These are phyloP conservation scores for Tubulanus polymorphus DNA, from an alignment of 2,888 invertebrate genomes.

Conservation along the genomic window DNA sequence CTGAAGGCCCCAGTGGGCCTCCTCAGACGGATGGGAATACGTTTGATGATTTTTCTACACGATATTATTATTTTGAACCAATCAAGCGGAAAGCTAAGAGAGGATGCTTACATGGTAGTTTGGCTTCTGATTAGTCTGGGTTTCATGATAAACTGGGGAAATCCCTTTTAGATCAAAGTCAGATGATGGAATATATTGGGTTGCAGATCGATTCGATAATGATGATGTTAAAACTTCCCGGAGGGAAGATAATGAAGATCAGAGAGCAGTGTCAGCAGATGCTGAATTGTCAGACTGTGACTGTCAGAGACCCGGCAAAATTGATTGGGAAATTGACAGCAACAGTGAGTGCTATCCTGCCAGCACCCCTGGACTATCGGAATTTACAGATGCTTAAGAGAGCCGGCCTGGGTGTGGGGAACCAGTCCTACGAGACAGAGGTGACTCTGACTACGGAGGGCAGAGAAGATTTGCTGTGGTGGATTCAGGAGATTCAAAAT, in stretches of 20 bases:
- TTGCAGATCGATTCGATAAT: not conserved
- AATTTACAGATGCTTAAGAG: slow-evolving; percentile 10
- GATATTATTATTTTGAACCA: slow-evolving; percentile 2
- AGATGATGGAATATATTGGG: not conserved
- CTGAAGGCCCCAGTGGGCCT: not conserved
- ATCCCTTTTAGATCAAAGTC: not conserved
- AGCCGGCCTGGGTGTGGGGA: not conserved
- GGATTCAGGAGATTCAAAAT: slow-evolving; percentile 2
- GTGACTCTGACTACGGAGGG: not conserved
- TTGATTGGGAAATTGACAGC: slow-evolving; percentile 10
- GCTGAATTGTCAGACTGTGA: not conserved
- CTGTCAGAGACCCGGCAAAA: slow-evolving; percentile 4
- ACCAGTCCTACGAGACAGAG: not conserved
- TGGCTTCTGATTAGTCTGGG: slow-evolving; percentile 4
- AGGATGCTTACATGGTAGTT: not conserved
- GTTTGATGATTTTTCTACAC: slow-evolving; percentile 4
- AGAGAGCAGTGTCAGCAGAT: not conserved
- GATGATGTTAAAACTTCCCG: not conserved
- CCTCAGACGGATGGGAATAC: not conserved
- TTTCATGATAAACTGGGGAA: slow-evolving; percentile 8
- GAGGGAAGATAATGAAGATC: slow-evolving; percentile 6
- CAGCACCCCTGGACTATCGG: slow-evolving; percentile 10
- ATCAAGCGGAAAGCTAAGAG: not conserved
- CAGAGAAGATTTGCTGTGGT: slow-evolving; percentile 10
- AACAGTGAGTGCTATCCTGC: slow-evolving; percentile 5